phyloP scores from a whole-genome alignment of 1,140 invertebrate species.

The Carposina sasakii region DNA sequence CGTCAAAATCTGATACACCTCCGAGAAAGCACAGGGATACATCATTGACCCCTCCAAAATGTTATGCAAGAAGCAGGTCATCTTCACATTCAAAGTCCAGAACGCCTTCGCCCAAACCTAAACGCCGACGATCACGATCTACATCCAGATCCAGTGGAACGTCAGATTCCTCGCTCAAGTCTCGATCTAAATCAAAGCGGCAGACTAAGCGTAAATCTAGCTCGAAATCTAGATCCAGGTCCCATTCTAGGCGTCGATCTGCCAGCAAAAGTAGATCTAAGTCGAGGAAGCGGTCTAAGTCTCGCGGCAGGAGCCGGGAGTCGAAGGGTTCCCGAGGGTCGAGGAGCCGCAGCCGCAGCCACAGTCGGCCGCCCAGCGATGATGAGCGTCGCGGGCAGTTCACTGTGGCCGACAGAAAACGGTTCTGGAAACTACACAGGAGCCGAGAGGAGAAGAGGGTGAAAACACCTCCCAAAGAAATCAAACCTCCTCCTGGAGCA shows the following conservation, averaged over 20 bases:
- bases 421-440: conserved; percentile 60
- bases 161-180: conserved; percentile 35
- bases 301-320: conserved; percentile 33
- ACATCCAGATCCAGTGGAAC: conserved; percentile 25
- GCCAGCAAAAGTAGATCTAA: conserved; percentile 34
- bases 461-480: conserved; percentile 47
- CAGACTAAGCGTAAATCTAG: conserved; percentile 31
- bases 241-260: conserved; percentile 36
- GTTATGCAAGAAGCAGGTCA: conserved; percentile 44
- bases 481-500: conserved; percentile 52
- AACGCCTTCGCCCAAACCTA: conserved; percentile 34
- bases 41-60: conserved; percentile 55
- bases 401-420: conserved; percentile 58
- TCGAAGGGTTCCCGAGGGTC: no score
- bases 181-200: conserved; percentile 33
- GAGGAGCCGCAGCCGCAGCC: conserved; percentile 35
- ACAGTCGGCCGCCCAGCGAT: conserved; percentile 39
- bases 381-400: conserved; percentile 60
- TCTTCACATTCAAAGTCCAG: conserved; percentile 44
- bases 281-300: conserved; percentile 31
- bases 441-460: conserved; percentile 37
- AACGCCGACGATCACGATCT: conserved; percentile 29
- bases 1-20: conserved; percentile 22
- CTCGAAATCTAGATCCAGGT: conserved; percentile 36
- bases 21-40: conserved; percentile 38